Base-by-base conservation (phyloP, 1,140 invertebrate species). In the Monomorium pharaonis region DNA sequence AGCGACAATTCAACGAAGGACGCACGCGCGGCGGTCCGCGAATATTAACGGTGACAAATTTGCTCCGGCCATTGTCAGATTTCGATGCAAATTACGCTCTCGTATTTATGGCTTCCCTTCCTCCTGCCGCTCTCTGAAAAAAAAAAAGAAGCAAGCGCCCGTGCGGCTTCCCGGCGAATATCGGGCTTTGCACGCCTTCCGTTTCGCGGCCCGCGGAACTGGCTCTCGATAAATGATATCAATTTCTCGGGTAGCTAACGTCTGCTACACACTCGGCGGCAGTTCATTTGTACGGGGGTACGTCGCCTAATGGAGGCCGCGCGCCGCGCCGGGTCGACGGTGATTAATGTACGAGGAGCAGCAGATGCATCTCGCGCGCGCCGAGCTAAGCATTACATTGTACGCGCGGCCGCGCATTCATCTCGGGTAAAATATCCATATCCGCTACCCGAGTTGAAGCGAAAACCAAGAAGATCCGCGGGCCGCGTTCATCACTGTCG, bases 361-460 rank as follows among this genome's bases (percentile, higher is more conserved):
- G 77, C 77, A 80, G 77, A 80, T 80, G 77, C 49, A 69, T n/a
- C 62, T 10, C 62, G 6, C 47, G 47, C 42, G 44, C 33, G 51
- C 60, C 75, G 60, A 63, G 76, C 65, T 78, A 80, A 51, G 76
- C 51, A 78, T 78, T 78, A 78, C 60, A 77, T 78, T 49, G 76
- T 56, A 65, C 62, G 30, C 76, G n/a, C 27, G 44, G 27, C 16
- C 44, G 30, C 76, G 44, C 76, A 67, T 78, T 33, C 62, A 24
- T 80, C 47, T 80, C 76, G 16, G n/a, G 21, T 69, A 42, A 80
- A 69, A 69, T 69, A 80, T 80, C 33, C 47, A 44, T 42, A 24
- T n/a, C 30, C 6, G 10, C 0, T 24, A n/a, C 21, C 42, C 47
- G 21, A 24, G 24, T 33, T 67, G 76, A 42, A 24, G 21, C 16